A percentile compares a stretch with the other conserved stretches of the same genome.
These are phyloP conservation scores for Psittacula derbiana DNA, from an alignment of 2,797 vertebrate species.

Conservation along the genomic window DNA sequence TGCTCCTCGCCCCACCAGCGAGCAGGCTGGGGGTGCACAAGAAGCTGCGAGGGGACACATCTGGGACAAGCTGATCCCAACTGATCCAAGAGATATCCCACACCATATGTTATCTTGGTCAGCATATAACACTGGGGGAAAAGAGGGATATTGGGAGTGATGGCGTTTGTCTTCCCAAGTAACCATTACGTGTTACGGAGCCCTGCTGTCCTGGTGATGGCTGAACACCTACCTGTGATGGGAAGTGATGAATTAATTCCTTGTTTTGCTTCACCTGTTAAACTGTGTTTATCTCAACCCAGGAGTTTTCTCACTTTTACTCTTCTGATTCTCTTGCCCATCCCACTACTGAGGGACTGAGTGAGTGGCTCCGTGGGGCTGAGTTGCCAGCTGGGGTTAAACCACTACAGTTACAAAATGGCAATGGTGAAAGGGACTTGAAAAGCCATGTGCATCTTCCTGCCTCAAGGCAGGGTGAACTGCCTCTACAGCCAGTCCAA, in stretches of 20 bases:
- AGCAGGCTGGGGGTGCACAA: background rate
- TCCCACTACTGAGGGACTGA: background rate
- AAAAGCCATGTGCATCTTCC: background rate
- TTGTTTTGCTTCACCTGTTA: background rate
- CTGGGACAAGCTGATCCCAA: background rate
- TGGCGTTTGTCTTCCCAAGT: background rate
- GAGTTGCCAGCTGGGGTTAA: background rate
- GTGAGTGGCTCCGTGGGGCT: background rate
- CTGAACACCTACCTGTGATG: background rate
- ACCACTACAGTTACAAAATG: background rate
- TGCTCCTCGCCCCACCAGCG: background rate
- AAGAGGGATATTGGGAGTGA: background rate
- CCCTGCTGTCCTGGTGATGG: background rate
- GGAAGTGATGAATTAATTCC: background rate
- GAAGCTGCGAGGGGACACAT: background rate
- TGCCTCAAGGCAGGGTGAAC: background rate
- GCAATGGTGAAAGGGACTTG: background rate
- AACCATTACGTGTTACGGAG: rapidly evolving
- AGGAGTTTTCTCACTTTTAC: background rate
- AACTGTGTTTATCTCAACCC: background rate
- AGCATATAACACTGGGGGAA: background rate
- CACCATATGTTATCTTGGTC: background rate
- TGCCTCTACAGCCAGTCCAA: background rate
- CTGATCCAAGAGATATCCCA: background rate
- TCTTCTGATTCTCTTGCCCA: background rate